These are phyloP conservation scores for Xestobium rufovillosum DNA, from an alignment of 2,888 invertebrate genomes.

Conservation along the genomic window DNA sequence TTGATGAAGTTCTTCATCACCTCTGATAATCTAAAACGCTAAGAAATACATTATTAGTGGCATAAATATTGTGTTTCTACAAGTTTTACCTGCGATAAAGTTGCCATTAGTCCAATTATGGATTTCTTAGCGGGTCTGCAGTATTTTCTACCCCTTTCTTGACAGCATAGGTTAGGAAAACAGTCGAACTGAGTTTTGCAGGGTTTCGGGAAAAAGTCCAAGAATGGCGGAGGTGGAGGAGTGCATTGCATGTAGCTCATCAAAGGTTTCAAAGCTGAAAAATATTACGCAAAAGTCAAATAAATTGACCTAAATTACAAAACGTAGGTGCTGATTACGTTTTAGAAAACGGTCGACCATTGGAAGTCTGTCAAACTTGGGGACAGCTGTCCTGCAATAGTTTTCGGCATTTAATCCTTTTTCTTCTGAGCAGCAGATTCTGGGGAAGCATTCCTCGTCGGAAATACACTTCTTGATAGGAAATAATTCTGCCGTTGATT, in stretches of 20 bases:
- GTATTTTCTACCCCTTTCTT: slow-evolving; percentile 62
- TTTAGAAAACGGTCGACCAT: slow-evolving; percentile 56
- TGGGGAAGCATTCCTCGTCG: slow-evolving; percentile 66
- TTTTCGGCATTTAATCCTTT: slow-evolving; percentile 42
- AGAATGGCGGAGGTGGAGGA: slow-evolving; percentile 56
- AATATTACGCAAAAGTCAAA: slow-evolving; percentile 9
- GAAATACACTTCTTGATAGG: slow-evolving; percentile 60
- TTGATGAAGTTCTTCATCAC: slow-evolving; percentile 24
- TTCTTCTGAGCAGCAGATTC: slow-evolving; percentile 72
- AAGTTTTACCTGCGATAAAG: slow-evolving; percentile 54
- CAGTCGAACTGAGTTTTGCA: slow-evolving; percentile 67
- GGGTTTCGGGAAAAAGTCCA: slow-evolving; percentile 62
- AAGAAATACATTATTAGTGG: slow-evolving; percentile 12
- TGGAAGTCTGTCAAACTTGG: slow-evolving; percentile 56
- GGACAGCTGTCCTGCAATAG: slow-evolving; percentile 64
- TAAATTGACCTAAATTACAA: too few relatives aligned
- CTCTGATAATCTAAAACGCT: slow-evolving; percentile 26
- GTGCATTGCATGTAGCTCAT: slow-evolving; percentile 66
- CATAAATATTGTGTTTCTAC: slow-evolving; percentile 6
- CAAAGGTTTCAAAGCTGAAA: slow-evolving; percentile 40
- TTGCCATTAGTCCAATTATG: slow-evolving; percentile 57
- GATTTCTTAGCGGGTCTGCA: slow-evolving; percentile 70
- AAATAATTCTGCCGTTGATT: slow-evolving; percentile 62
- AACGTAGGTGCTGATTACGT: too few relatives aligned
- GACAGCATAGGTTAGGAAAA: slow-evolving; percentile 73